Evolutionary conservation across 2,888 invertebrate species (phyloP).

Genomic region (Lithophane socia): DNA sequence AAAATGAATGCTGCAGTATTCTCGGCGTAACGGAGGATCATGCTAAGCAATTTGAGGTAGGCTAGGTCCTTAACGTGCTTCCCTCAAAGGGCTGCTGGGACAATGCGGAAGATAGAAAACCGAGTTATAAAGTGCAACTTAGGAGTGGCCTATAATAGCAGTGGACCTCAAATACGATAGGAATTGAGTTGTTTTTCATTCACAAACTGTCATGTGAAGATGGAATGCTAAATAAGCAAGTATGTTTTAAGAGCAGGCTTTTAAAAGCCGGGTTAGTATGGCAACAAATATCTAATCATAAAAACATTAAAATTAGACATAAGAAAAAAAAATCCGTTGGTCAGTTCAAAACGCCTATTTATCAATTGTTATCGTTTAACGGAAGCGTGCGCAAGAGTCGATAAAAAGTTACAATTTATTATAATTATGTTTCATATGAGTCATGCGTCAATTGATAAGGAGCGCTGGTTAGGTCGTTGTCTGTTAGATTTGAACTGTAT

Average conservation of each 20-base stretch:
- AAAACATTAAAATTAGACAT: neutral
- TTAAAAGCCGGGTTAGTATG: neutral
- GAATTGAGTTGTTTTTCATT: no score
- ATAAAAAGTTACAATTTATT: conserved; percentile 56
- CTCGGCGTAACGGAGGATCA: no score
- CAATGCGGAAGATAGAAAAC: no score
- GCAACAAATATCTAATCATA: neutral
- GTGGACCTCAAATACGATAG: no score
- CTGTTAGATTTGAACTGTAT: conserved; percentile 18
- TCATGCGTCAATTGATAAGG: conserved; percentile 53
- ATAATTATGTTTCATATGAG: conserved; percentile 46
- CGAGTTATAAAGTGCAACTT: no score
- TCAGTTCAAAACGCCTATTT: conserved; percentile 17
- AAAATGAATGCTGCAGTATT: no score
- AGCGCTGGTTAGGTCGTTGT: neutral
- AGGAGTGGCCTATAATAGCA: no score
- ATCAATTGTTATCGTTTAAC: conserved; percentile 51
- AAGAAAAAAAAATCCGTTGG: conserved; percentile 25
- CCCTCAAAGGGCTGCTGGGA: no score
- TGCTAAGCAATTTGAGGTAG: no score
- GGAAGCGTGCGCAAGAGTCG: conserved; percentile 54
- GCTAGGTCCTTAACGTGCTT: no score
- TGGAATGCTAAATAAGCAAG: no score
- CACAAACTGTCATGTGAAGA: no score
- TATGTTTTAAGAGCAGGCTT: neutral